phyloP scores from a whole-genome alignment of 2,113 vertebrate species.

The Platichthys stellatus region DNA sequence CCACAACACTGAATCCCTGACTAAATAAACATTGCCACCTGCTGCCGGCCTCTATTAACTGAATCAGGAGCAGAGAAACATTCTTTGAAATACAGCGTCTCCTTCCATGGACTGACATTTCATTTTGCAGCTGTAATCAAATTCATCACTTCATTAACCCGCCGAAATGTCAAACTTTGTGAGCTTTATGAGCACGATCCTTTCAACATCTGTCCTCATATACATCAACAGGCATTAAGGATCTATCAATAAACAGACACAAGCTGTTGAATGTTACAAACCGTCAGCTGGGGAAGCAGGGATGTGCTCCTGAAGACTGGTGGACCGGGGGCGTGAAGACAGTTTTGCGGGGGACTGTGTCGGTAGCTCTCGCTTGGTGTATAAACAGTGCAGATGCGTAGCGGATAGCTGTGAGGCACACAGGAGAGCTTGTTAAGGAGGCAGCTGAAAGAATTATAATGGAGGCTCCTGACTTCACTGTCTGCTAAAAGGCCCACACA shows the following conservation, averaged over 20 bases:
- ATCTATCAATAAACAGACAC: slow-evolving; percentile 9
- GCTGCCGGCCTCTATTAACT: slow-evolving; percentile 69
- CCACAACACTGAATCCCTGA: slow-evolving; percentile 20
- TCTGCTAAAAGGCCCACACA: slow-evolving; percentile 42
- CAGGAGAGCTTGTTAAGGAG: slow-evolving; percentile 76
- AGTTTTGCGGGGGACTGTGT: slow-evolving; percentile 54
- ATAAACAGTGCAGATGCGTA: slow-evolving; percentile 55
- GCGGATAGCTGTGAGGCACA: slow-evolving; percentile 67
- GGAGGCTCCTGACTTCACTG: slow-evolving; percentile 59
- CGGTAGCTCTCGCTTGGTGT: slow-evolving; percentile 25
- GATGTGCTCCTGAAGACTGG: slow-evolving; percentile 21
- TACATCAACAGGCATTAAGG: slow-evolving; percentile 28
- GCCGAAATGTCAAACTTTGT: slow-evolving; percentile 31
- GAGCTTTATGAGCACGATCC: slow-evolving; percentile 23
- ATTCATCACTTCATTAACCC: slow-evolving; percentile 12
- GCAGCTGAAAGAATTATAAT: slow-evolving; percentile 64
- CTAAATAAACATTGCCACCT: slow-evolving; percentile 79
- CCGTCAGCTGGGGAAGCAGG: slow-evolving; percentile 10
- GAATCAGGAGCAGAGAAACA: slow-evolving; percentile 25
- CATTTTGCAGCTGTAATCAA: slow-evolving; percentile 19
- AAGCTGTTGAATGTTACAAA: slow-evolving; percentile 36
- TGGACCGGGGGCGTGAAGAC: slow-evolving; percentile 21
- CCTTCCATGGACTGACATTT: slow-evolving; percentile 29
- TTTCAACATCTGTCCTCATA: slow-evolving; percentile 17
- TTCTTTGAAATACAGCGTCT: slow-evolving; percentile 23